Percentiles rank a stretch among this genome's conserved stretches.
Conservation (phyloP, 2,113 vertebrate species). For the Cairina moschata region DNA sequence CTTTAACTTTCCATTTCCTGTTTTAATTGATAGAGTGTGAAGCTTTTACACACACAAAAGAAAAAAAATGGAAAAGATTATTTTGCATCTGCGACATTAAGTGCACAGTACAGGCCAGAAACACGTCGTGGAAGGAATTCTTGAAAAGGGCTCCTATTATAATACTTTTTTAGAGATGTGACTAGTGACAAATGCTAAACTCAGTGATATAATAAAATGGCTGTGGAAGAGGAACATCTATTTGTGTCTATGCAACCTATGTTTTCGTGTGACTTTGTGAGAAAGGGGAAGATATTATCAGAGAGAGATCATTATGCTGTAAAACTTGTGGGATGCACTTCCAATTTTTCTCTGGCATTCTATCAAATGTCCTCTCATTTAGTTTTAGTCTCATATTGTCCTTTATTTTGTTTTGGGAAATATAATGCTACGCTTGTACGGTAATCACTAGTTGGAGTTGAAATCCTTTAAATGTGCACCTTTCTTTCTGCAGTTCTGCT, state of each 20-base stretch:
- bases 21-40: conserved; percentile 55
- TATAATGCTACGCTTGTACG: not conserved
- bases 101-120: not conserved
- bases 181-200: not conserved
- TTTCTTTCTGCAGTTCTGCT: not conserved
- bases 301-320: not conserved
- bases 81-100: conserved; percentile 31
- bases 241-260: conserved; percentile 2
- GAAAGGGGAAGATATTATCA: not conserved
- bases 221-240: not conserved
- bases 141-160: not conserved
- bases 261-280: conserved; percentile 18
- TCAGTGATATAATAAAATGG: not conserved
- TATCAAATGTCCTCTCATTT: not conserved
- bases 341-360: not conserved
- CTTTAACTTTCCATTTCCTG: conserved; percentile 31
- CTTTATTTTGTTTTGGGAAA: not conserved
- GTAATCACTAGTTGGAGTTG: not conserved
- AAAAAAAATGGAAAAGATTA: conserved; percentile 24
- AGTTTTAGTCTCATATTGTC: not conserved
- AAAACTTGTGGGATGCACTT: not conserved
- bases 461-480: not conserved
- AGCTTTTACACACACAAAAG: not conserved
- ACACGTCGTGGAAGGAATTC: not conserved
- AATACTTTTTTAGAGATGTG: not conserved